Evolutionary conservation across 2,888 invertebrate genomes (phyloP).

Genomic region (Serripes groenlandicus): DNA sequence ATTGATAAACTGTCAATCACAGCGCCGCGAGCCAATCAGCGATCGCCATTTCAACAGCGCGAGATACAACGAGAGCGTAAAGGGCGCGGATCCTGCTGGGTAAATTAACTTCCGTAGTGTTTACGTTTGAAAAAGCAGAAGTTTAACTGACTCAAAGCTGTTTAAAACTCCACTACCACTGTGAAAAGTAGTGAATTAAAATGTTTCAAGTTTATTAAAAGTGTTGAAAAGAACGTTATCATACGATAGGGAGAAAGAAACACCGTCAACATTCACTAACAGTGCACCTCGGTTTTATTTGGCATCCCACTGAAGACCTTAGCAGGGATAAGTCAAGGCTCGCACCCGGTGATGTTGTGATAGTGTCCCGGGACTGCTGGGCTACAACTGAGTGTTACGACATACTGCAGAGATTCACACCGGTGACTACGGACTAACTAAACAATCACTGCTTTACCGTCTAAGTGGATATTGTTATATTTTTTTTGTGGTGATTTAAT

Average conservation of each 20-base stretch:
- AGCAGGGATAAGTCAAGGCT: background rate
- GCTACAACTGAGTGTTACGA: conserved; percentile 49
- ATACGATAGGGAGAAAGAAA: conserved; percentile 52
- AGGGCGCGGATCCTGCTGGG: conserved; percentile 67
- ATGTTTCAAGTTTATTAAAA: conserved; percentile 63
- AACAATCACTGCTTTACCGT: too few relatives aligned
- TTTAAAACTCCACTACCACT: conserved; percentile 59
- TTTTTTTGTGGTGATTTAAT: too few relatives aligned
- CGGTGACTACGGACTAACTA: conserved; percentile 1
- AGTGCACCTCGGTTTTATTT: conserved; percentile 18
- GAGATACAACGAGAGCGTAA: conserved; percentile 57
- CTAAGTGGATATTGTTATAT: too few relatives aligned
- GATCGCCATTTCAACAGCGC: conserved; percentile 56
- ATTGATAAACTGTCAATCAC: conserved; percentile 71
- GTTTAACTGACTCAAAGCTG: conserved; percentile 65
- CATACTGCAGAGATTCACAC: conserved; percentile 30
- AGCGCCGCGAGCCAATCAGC: conserved; percentile 65
- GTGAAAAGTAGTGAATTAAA: conserved; percentile 64
- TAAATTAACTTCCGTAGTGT: conserved; percentile 68
- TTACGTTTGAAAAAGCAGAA: conserved; percentile 68
- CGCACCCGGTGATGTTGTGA: conserved; percentile 7
- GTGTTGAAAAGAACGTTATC: conserved; percentile 44
- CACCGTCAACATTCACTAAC: conserved; percentile 28
- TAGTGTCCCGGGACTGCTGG: conserved; percentile 27
- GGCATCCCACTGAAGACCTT: background rate